These are phyloP conservation scores for Malurus leucopterus DNA, from an alignment of 2,797 vertebrate genomes.

Conservation along the genomic window DNA sequence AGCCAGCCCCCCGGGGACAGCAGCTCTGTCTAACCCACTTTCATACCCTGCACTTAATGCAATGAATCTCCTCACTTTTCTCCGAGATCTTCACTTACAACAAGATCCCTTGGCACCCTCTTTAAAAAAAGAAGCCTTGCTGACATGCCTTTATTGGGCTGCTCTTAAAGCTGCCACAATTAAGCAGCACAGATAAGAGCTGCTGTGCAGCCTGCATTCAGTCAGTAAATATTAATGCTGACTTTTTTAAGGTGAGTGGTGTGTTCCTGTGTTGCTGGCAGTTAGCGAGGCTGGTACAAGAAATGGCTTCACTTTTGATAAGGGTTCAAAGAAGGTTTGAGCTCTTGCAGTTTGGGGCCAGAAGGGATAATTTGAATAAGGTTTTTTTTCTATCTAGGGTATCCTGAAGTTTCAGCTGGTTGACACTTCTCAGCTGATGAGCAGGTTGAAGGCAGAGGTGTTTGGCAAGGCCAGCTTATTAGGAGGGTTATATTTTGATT, in stretches of 20 bases:
- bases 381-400: not conserved
- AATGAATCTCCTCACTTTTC: not conserved
- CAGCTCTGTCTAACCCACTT: slow-evolving; percentile 33
- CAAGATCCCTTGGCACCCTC: slow-evolving; percentile 23
- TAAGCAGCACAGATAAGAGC: not conserved
- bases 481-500: not conserved
- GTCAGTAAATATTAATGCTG: slow-evolving; percentile 37
- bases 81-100: slow-evolving; percentile 20
- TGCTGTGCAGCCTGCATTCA: not conserved
- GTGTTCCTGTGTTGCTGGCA: not conserved
- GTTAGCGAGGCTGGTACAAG: not conserved
- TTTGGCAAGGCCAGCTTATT: not conserved
- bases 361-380: not conserved
- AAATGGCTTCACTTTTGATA: not conserved
- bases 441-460: not conserved
- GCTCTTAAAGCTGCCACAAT: slow-evolving; percentile 14
- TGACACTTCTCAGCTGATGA: not conserved
- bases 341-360: not conserved
- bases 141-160: slow-evolving; percentile 18
- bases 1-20: not conserved
- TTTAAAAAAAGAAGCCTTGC: not conserved
- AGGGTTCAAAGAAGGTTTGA: not conserved
- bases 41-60: not conserved
- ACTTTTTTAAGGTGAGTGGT: not conserved
- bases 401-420: not conserved